phyloP scores from a whole-genome alignment of 2,113 vertebrate genomes.

The Lampris megalopsis region DNA sequence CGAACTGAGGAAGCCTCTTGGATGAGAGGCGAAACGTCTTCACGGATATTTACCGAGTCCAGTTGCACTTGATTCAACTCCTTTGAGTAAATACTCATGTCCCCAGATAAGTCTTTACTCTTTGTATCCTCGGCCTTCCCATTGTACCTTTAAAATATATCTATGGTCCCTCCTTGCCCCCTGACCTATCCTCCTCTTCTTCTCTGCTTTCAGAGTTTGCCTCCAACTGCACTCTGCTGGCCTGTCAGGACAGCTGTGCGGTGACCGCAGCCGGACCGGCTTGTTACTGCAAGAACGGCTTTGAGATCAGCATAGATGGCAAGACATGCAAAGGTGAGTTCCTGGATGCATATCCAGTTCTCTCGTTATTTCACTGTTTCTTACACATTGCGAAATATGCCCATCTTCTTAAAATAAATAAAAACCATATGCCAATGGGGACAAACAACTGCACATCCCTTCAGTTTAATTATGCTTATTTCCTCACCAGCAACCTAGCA shows the following conservation, averaged over 20 bases:
- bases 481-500: too few species aligned
- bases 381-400: too few species aligned
- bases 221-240: constrained; percentile 85
- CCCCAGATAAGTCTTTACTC: not conserved
- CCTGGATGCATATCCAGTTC: not conserved
- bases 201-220: constrained; percentile 79
- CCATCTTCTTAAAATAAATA: too few species aligned
- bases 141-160: not conserved
- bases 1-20: too few species aligned
- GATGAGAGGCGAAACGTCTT: too few species aligned
- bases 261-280: constrained; percentile 83
- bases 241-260: constrained; percentile 90
- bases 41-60: too few species aligned
- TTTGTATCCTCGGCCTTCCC: too few species aligned
- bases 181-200: not conserved
- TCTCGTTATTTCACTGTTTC: not conserved
- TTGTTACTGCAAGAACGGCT: constrained; percentile 93
- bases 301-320: constrained; percentile 88
- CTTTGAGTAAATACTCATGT: not conserved
- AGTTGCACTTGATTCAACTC: too few species aligned
- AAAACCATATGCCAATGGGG: too few species aligned
- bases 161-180: not conserved
- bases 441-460: too few species aligned
- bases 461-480: too few species aligned
- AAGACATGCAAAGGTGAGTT: constrained; percentile 92